These are phyloP conservation scores for Pachycephus smyrnensis DNA, from an alignment of 2,888 invertebrate species.

Conservation along the genomic window DNA sequence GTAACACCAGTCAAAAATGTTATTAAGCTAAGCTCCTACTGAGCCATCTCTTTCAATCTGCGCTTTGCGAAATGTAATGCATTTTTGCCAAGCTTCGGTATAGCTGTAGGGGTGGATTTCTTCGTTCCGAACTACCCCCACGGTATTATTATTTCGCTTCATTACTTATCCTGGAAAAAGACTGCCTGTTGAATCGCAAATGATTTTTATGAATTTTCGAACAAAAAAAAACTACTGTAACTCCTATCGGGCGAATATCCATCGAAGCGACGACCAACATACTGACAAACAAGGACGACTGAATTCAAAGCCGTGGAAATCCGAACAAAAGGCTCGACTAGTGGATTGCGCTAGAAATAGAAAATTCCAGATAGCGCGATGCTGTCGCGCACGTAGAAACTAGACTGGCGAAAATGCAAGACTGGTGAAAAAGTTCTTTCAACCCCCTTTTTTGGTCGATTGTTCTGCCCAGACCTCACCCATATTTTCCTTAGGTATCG, in stretches of 20 bases:
- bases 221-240: neutral
- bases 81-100: conserved; percentile 9
- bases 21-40: conserved; percentile 13
- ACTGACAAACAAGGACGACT: neutral
- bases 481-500: neutral
- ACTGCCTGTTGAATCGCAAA: neutral
- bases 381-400: neutral
- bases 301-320: neutral
- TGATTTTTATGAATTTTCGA: neutral
- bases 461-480: neutral
- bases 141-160: neutral
- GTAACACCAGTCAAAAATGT: conserved; percentile 6
- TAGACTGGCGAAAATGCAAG: neutral
- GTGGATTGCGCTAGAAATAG: neutral
- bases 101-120: neutral
- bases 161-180: neutral
- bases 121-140: neutral
- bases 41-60: conserved; percentile 21
- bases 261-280: neutral
- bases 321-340: neutral
- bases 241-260: neutral
- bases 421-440: neutral
- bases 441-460: neutral
- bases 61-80: conserved; percentile 1
- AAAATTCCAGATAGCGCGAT: neutral